These are phyloP conservation scores for Valencia hispanica DNA, from an alignment of 2,797 vertebrate species.

Conservation along the genomic window DNA sequence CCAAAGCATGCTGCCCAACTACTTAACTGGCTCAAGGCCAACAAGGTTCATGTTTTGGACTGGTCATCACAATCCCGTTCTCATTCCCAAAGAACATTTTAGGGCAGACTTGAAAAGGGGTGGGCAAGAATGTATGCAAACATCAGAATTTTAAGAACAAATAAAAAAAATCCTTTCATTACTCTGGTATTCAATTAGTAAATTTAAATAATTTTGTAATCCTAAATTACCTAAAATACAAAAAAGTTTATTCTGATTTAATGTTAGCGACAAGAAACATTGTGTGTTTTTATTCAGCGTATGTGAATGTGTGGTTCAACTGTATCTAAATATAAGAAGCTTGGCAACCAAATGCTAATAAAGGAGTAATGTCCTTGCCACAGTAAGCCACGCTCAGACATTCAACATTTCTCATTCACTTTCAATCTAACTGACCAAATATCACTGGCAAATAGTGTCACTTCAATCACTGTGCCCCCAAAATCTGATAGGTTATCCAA, in stretches of 20 bases:
- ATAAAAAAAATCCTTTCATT: neutral
- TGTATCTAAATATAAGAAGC: conserved; percentile 20
- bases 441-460: conserved; percentile 66
- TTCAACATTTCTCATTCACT: conserved; percentile 56
- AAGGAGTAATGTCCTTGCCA: conserved; percentile 48
- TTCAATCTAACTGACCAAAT: conserved; percentile 67
- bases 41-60: neutral
- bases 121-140: neutral
- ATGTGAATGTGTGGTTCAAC: neutral
- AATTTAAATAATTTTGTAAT: neutral
- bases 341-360: conserved; percentile 32
- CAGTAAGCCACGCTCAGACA: conserved; percentile 28
- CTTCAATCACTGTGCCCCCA: conserved; percentile 67
- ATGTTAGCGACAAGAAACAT: neutral
- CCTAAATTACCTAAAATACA: neutral
- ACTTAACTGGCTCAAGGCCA: neutral
- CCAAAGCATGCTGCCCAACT: no score
- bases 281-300: neutral
- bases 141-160: neutral
- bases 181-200: neutral
- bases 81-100: neutral
- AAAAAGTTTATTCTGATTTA: neutral
- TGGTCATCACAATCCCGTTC: neutral
- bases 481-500: conserved; percentile 75
- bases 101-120: neutral